These are phyloP conservation scores for Pseudopipra pipra DNA, from an alignment of 2,113 vertebrate genomes.

Conservation along the genomic window DNA sequence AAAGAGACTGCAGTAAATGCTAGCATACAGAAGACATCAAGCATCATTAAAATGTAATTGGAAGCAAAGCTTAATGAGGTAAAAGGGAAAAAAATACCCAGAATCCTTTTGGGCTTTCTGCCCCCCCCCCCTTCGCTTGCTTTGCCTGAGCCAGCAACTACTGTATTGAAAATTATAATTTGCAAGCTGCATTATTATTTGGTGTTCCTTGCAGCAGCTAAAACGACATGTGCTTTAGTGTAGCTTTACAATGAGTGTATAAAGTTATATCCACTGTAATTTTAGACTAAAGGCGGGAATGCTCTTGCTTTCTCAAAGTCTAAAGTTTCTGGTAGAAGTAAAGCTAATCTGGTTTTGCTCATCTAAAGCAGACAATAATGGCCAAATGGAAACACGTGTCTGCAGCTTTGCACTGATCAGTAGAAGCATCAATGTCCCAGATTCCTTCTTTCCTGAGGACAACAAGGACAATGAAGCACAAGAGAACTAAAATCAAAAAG, in stretches of 20 bases:
- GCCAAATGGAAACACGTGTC: neutral
- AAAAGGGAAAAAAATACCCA: conserved; percentile 67
- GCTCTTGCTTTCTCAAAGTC: neutral
- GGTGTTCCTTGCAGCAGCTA: neutral
- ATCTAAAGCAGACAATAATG: neutral
- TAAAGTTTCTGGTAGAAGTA: neutral
- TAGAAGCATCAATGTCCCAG: neutral
- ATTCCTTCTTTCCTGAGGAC: neutral
- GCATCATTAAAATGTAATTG: conserved; percentile 81
- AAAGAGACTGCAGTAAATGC: conserved; percentile 79
- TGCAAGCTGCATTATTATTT: conserved; percentile 16
- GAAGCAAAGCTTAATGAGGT: conserved; percentile 79
- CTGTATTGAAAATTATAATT: conserved; percentile 31
- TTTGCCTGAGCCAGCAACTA: conserved; percentile 2
- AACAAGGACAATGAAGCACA: neutral
- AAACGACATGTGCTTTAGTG: neutral
- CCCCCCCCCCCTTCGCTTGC: neutral
- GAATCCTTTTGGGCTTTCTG: conserved; percentile 14
- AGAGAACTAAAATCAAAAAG: neutral
- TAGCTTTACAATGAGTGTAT: neutral
- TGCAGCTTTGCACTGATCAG: neutral
- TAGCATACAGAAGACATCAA: conserved; percentile 75
- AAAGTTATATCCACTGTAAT: neutral
- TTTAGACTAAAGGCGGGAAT: neutral
- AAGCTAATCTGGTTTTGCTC: neutral